Evolutionary conservation across 1,140 invertebrate genomes (phyloP).

Genomic region (Eufriesea mexicana): DNA sequence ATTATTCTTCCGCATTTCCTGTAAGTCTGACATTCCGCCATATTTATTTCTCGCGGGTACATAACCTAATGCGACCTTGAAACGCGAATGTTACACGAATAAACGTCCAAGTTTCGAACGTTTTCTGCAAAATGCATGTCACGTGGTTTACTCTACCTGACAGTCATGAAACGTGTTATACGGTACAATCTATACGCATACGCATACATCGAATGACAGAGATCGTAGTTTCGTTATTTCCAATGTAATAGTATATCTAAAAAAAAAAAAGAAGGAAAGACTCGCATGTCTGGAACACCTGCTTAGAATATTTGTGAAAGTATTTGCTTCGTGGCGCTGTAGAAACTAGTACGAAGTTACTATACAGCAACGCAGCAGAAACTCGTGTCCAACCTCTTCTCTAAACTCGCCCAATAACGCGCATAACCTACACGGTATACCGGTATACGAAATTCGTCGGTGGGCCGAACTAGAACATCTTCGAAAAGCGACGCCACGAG

Average conservation of each 20-base stretch:
- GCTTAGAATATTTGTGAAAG: background rate
- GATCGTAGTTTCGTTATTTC: conserved; percentile 11
- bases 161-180: background rate
- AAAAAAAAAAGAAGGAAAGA: background rate
- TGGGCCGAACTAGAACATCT: background rate
- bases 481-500: background rate
- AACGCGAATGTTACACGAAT: background rate
- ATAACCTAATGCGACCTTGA: conserved; percentile 21
- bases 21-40: conserved; percentile 1
- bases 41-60: conserved; percentile 33
- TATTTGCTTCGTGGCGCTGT: background rate
- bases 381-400: background rate
- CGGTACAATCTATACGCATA: background rate
- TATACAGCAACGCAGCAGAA: background rate
- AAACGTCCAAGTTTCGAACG: background rate
- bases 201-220: background rate
- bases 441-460: background rate
- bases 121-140: background rate
- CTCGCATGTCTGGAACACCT: background rate
- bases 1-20: background rate
- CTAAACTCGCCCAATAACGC: background rate
- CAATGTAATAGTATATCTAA: background rate
- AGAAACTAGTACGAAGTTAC: background rate
- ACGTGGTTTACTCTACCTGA: background rate
- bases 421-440: no score